phyloP scores from a whole-genome alignment of 2,797 vertebrate genomes.

The Neomorphus geoffroyi region DNA sequence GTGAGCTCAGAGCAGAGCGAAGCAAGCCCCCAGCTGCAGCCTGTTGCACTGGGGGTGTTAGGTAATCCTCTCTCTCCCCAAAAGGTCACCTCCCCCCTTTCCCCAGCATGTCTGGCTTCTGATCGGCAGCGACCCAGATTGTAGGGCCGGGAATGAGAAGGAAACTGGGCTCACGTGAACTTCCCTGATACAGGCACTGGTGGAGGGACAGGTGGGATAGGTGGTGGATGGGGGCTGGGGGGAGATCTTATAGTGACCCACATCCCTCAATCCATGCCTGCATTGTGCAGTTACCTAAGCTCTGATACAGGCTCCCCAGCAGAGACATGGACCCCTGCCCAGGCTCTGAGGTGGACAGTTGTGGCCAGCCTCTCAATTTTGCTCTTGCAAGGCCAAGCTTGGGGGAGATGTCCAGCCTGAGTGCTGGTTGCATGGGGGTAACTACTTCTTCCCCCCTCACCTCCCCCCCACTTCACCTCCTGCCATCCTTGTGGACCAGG shows the following conservation, averaged over 20 bases:
- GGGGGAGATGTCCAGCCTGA: background rate
- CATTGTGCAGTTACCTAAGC: constrained; percentile 17
- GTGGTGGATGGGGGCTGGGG: rapidly evolving
- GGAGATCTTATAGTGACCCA: constrained; percentile 6
- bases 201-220: background rate
- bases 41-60: background rate
- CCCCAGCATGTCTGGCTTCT: background rate
- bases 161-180: background rate
- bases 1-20: background rate
- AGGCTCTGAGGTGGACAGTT: background rate
- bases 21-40: background rate
- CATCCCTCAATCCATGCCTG: constrained; percentile 30
- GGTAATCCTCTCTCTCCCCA: rapidly evolving
- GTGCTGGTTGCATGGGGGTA: rapidly evolving
- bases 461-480: background rate
- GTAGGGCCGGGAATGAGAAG: background rate
- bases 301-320: background rate
- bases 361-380: background rate
- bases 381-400: background rate
- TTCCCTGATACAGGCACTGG: background rate
- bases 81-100: background rate
- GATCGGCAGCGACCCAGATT: no score
- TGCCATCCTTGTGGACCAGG: background rate
- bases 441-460: background rate
- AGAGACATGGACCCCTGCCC: background rate